Conservation (phyloP, 2,113 vertebrate genomes). For the Dicaeum eximium region DNA sequence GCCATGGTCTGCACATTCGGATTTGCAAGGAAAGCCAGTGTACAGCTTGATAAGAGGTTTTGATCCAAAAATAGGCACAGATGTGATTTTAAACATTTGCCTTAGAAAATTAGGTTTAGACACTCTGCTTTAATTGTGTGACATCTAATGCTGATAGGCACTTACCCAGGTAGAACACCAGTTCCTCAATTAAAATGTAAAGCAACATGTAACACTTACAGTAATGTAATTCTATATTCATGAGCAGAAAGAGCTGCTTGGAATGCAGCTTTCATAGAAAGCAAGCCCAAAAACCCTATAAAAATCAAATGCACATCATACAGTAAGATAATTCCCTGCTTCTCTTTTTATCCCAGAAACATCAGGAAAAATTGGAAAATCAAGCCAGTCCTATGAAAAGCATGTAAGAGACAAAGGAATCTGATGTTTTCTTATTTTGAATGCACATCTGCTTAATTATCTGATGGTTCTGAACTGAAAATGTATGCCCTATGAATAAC, state of each 20-base stretch:
- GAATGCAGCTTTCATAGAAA: slow-evolving; percentile 15
- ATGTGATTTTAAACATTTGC: slow-evolving; percentile 33
- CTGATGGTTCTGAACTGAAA: neutral
- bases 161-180: slow-evolving; percentile 24
- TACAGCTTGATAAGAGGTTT: slow-evolving; percentile 22
- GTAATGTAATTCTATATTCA: neutral
- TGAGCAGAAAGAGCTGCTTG: neutral
- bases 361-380: neutral
- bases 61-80: slow-evolving; percentile 53
- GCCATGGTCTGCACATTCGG: slow-evolving; percentile 32
- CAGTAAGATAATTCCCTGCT: neutral
- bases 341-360: neutral
- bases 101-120: slow-evolving; percentile 59
- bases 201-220: slow-evolving; percentile 4
- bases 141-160: slow-evolving; percentile 47
- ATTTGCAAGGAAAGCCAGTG: slow-evolving; percentile 51
- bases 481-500: neutral
- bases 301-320: neutral
- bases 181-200: slow-evolving; percentile 40
- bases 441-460: neutral
- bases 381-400: neutral
- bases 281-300: neutral
- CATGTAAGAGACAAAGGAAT: neutral
- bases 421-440: neutral
- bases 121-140: slow-evolving; percentile 61